A percentile compares a stretch with the other conserved stretches of the same genome.
These are phyloP conservation scores for Lomographa bimaculata DNA, from an alignment of 2,888 invertebrate genomes.

Conservation along the genomic window DNA sequence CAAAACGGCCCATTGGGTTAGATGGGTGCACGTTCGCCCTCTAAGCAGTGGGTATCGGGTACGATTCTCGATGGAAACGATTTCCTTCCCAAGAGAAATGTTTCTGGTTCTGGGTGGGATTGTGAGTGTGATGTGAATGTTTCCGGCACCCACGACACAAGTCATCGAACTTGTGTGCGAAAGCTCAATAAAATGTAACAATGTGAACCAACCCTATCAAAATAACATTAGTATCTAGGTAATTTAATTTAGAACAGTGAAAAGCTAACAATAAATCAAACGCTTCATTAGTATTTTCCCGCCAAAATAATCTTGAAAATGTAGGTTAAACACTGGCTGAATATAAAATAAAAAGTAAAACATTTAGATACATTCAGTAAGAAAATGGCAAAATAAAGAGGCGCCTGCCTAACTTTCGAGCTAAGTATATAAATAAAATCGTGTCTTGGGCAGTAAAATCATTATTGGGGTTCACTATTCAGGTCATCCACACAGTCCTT, in stretches of 20 bases:
- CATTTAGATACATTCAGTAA: background rate
- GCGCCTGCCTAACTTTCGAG: constrained; percentile 5
- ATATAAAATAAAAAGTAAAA: constrained; percentile 23
- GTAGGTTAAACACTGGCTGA: constrained; percentile 24
- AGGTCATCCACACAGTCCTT: constrained; percentile 13
- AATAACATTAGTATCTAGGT: constrained; percentile 18
- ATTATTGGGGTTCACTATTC: constrained; percentile 31
- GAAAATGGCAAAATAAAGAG: too few species aligned
- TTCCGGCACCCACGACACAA: too few species aligned
- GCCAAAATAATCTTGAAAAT: constrained; percentile 17
- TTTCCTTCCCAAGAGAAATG: too few species aligned
- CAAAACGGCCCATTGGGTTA: too few species aligned
- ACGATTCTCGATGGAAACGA: too few species aligned
- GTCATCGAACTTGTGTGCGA: too few species aligned
- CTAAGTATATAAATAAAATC: constrained; percentile 40
- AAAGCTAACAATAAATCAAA: constrained; percentile 22
- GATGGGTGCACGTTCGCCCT: too few species aligned
- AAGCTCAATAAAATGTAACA: constrained; percentile 1
- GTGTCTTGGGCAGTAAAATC: constrained; percentile 40
- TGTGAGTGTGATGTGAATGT: too few species aligned
- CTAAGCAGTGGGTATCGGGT: too few species aligned
- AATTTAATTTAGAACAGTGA: too few species aligned
- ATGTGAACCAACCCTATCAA: constrained; percentile 3
- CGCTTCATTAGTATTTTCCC: constrained; percentile 15
- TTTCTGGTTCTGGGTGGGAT: too few species aligned